phyloP scores from a whole-genome alignment of 2,797 vertebrate species.

The Triplophysa bombifrons region DNA sequence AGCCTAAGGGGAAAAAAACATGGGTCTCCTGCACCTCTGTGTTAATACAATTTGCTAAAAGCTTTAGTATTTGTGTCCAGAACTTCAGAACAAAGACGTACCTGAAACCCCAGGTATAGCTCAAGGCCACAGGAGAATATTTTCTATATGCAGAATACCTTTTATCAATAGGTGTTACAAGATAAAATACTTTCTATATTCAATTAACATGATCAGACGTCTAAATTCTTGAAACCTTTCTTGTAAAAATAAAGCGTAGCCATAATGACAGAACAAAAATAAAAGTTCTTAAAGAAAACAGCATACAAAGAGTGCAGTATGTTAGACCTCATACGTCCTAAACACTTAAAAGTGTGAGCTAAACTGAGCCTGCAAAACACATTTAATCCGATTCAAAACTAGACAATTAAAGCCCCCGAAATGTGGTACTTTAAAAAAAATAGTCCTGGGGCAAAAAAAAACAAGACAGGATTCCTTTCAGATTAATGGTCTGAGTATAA shows the following conservation, averaged over 20 bases:
- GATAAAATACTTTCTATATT: constrained; percentile 43
- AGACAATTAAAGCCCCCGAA: constrained; percentile 43
- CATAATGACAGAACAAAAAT: constrained; percentile 3
- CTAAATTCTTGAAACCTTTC: constrained; percentile 41
- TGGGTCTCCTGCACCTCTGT: constrained; percentile 20
- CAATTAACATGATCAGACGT: constrained; percentile 11
- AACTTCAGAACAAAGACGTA: constrained; percentile 46
- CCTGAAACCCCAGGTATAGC: constrained; percentile 44
- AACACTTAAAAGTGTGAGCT: constrained; percentile 18
- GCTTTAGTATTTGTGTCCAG: constrained; percentile 54
- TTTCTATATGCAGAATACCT: constrained; percentile 29
- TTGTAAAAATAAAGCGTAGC: constrained; percentile 42
- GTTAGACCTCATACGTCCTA: constrained; percentile 31
- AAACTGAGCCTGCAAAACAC: constrained; percentile 36
- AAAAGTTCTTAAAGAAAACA: not conserved
- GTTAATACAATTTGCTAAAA: constrained; percentile 56
- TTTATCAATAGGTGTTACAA: constrained; percentile 30
- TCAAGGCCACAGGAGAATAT: constrained; percentile 56
- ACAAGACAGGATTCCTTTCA: constrained; percentile 39
- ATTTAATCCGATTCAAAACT: constrained; percentile 35
- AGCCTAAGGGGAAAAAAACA: constrained; percentile 16
- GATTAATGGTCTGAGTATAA: constrained; percentile 56
- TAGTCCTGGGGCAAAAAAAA: constrained; percentile 30
- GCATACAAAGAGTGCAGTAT: constrained; percentile 35
- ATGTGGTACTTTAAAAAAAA: constrained; percentile 42